Percentiles rank a stretch among this genome's conserved stretches.
phyloP scores from a whole-genome alignment of 2,888 invertebrate species.

The Hydrotaea diabolus region DNA sequence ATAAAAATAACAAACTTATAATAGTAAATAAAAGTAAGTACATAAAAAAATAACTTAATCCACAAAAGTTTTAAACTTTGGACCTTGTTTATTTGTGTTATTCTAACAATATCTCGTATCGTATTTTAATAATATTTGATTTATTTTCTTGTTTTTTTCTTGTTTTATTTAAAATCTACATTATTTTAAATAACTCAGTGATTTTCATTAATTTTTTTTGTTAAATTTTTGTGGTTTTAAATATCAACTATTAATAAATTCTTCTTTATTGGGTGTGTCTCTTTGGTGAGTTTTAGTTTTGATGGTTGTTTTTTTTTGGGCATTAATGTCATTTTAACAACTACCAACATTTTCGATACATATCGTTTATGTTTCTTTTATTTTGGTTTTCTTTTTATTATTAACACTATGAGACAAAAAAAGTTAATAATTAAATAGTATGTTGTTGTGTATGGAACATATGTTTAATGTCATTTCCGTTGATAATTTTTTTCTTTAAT shows the following conservation, averaged over 20 bases:
- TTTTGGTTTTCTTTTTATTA: background rate
- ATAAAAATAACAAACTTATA: background rate
- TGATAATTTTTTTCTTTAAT: background rate
- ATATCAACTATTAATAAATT: slow-evolving; percentile 57
- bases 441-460: slow-evolving; percentile 16
- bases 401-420: slow-evolving; percentile 23
- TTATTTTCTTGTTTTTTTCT: slow-evolving; percentile 25
- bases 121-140: slow-evolving; percentile 23
- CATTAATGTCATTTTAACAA: slow-evolving; percentile 23
- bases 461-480: slow-evolving; percentile 14
- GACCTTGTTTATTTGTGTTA: slow-evolving; percentile 34
- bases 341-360: slow-evolving; percentile 34
- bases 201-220: slow-evolving; percentile 31
- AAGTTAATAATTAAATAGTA: slow-evolving; percentile 10
- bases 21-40: background rate
- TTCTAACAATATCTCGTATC: background rate
- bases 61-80: slow-evolving; percentile 30
- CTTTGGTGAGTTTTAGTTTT: slow-evolving; percentile 1
- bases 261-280: slow-evolving; percentile 27
- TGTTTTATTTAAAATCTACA: slow-evolving; percentile 12
- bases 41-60: background rate
- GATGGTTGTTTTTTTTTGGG: background rate
- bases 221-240: slow-evolving; percentile 21
- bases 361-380: background rate
- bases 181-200: slow-evolving; percentile 40